A percentile compares a stretch with the other conserved stretches of the same genome.
phyloP scores from a whole-genome alignment of 2,888 invertebrate species.

The Anthoptus insignis region DNA sequence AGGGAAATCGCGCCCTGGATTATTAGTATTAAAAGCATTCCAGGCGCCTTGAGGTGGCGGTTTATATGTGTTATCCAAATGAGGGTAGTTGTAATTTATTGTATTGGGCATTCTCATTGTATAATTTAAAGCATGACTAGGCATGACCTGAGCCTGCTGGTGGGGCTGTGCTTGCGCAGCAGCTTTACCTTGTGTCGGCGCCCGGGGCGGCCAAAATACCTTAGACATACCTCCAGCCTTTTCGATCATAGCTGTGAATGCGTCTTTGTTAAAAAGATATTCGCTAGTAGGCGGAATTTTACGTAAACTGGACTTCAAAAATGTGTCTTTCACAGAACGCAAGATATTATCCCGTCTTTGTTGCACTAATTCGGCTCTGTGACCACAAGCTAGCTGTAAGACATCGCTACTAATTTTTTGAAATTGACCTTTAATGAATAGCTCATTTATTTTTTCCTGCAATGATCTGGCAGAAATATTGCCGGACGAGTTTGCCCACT shows the following conservation, averaged over 20 bases:
- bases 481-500: neutral
- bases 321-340: neutral
- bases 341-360: conserved; percentile 21
- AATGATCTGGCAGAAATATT: neutral
- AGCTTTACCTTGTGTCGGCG: conserved; percentile 3
- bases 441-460: conserved; percentile 12
- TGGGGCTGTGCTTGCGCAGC: conserved; percentile 24
- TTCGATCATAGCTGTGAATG: conserved; percentile 7
- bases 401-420: conserved; percentile 28
- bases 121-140: conserved; percentile 4
- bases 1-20: neutral
- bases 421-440: conserved; percentile 21
- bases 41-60: neutral
- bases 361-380: conserved; percentile 28
- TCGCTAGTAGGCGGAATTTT: conserved; percentile 14
- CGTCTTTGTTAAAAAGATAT: conserved; percentile 8
- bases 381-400: conserved; percentile 29
- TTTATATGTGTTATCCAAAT: neutral
- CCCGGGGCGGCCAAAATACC: conserved; percentile 10
- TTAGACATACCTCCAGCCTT: conserved; percentile 18
- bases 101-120: neutral
- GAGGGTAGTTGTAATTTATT: conserved; percentile 1
- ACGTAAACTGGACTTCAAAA: neutral
- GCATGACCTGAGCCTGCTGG: conserved; percentile 10
- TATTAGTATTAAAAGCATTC: neutral